Base-by-base conservation (phyloP, 2,888 invertebrate genomes). In the Hylaea fasciaria region DNA sequence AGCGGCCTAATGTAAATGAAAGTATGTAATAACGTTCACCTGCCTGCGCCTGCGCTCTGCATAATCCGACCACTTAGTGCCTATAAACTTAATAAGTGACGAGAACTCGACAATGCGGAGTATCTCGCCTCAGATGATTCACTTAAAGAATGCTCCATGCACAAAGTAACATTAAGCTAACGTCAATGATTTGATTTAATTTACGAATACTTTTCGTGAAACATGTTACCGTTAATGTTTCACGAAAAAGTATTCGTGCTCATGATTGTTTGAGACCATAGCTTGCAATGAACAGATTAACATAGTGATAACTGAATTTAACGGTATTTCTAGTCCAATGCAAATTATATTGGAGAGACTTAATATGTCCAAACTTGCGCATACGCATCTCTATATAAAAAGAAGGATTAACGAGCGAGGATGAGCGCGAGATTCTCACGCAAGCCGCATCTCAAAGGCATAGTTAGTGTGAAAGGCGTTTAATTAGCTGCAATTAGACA, bases 1-100 rank as follows among this genome's bases (percentile, higher is more conserved):
- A 17, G 8, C 29, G 14, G 41, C 8, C 0, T 37, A 35, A n/a
- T n/a, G 11, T 35, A 16, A 13, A 32, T 32, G 3, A 37, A 22
- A 39, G 13, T 22, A 22, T 22, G 22, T 56, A 41, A 57, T 28
- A 32, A 12, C 40, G 46, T 35, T 40, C 37, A 50, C 22, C 22
- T 22, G 22, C 40, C 39, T 12, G 28, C 46, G 32, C 28, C 32
- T 14, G 37, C 28, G 11, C 43, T 16, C 29, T 45, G 40, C 51
- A 57, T 51, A 51, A 32, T 46, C 32, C 41, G 43, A 4, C 57
- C 57, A 58, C 57, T 58, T 57, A 57, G 12, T 35, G 57, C 40
- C 57, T 40, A 51, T 57, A 40, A 47, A 52, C 13, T 47, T 58
- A 58, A 43, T 52, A 37, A 43, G n/a, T n/a, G 43, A 22, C 40